Evolutionary conservation across 2,888 invertebrate genomes (phyloP).

Genomic region (Thymelicus sylvestris): DNA sequence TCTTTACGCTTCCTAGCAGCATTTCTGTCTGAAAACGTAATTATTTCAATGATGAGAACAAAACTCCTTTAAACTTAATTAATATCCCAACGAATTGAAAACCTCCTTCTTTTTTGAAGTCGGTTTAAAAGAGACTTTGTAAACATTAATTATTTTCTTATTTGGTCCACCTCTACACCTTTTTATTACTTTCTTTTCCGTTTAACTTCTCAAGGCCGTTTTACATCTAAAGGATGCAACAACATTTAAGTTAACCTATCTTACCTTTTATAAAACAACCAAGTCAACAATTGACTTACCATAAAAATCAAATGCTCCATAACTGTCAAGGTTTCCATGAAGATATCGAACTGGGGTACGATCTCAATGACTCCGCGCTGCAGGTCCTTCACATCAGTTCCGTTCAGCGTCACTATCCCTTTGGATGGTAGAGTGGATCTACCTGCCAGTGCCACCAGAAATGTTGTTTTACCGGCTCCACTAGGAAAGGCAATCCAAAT

Average conservation of each 20-base stretch:
- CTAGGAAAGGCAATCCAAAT: slow-evolving; percentile 52
- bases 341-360: slow-evolving; percentile 88
- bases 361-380: slow-evolving; percentile 76
- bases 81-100: too few relatives aligned
- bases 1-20: slow-evolving; percentile 67
- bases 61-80: too few relatives aligned
- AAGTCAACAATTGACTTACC: slow-evolving; percentile 69
- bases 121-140: too few relatives aligned
- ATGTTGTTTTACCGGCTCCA: slow-evolving; percentile 86
- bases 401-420: slow-evolving; percentile 70
- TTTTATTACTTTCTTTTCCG: too few relatives aligned
- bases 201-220: too few relatives aligned
- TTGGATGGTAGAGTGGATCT: slow-evolving; percentile 74
- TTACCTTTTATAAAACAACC: too few relatives aligned
- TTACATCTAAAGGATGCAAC: too few relatives aligned
- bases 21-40: slow-evolving; percentile 72
- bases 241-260: too few relatives aligned
- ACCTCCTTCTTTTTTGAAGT: too few relatives aligned
- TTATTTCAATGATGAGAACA: neutral
- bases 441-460: slow-evolving; percentile 81
- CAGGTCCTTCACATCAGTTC: slow-evolving; percentile 71
- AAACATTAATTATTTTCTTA: too few relatives aligned
- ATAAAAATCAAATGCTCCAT: slow-evolving; percentile 88
- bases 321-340: slow-evolving; percentile 86
- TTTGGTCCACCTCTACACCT: too few relatives aligned